A percentile compares a stretch with the other conserved stretches of the same genome.
phyloP scores from a whole-genome alignment of 2,797 vertebrate species.

The Onychomys leucogaster region DNA sequence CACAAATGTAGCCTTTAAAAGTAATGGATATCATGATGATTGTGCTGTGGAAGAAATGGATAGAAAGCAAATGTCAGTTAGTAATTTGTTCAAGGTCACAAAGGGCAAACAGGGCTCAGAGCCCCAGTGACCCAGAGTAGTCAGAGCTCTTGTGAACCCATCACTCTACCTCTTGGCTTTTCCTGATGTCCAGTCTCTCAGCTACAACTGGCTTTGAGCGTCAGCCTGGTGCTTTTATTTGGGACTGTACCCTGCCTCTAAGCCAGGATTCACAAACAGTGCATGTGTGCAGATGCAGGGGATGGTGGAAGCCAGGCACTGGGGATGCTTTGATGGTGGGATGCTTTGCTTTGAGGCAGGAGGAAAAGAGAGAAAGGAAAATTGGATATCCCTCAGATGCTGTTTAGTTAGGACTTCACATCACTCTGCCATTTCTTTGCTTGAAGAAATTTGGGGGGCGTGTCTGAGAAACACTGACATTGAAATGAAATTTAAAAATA shows the following conservation, averaged over 20 bases:
- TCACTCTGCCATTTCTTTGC: not conserved
- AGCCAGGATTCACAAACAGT: not conserved
- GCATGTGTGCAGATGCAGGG: not conserved
- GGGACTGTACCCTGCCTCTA: not conserved
- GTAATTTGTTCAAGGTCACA: not conserved
- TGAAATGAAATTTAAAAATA: constrained; percentile 61
- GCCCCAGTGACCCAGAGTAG: not conserved
- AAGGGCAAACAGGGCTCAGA: not conserved
- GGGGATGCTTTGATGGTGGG: not conserved
- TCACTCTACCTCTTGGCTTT: not conserved
- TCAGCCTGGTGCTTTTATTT: not conserved
- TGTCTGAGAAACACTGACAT: constrained; percentile 12
- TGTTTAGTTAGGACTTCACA: not conserved
- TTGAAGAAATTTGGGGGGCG: constrained; percentile 21
- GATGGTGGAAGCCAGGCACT: not conserved
- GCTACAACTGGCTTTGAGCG: not conserved
- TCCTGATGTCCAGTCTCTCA: not conserved
- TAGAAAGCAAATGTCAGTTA: not conserved
- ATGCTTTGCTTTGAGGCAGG: not conserved
- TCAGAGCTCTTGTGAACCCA: not conserved
- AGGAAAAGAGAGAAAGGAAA: not conserved
- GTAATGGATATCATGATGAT: not conserved
- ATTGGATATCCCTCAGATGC: not conserved
- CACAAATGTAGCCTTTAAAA: not conserved
- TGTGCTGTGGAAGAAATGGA: not conserved